Evolutionary conservation across 2,113 vertebrate species (phyloP), one percentile per base, ranked within the genome.

Genomic region (Pongo pygmaeus): DNA sequence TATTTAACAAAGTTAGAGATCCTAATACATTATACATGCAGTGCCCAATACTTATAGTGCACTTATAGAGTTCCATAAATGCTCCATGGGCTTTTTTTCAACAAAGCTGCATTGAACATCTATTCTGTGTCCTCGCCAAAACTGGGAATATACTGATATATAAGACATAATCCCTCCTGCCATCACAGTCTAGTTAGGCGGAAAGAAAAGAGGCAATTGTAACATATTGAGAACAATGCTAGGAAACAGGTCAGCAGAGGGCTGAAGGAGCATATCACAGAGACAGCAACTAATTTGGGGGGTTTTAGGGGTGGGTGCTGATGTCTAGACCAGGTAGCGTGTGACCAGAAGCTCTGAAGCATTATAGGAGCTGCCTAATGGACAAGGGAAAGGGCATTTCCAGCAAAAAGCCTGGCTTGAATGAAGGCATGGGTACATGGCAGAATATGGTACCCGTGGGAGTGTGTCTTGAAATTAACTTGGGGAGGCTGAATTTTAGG

Each of bases 261-360:
- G 18, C 12, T 81, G 23, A 70, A 13, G 84, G 95, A 90, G 27
- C 64, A 85, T 61, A 52, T 46, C 70, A 78, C 55, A 92, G 85
- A 94, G 75, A 32, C 8, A 52, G 61, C 40, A 75, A 52, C 55
- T 87, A 20, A 89, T 87, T 92, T 57, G 77, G 70, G 59, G 48
- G 0, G 2, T 79, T 50, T 30, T 12, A 10, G 2, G 27, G 25
- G 3, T 72, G 77, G 14, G 43, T 79, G 35, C 35, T 95, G 91
- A 84, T 0, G 1, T 84, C 57, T 91, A 85, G 50, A 78, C 57
- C 75, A 91, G 59, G 91, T 78, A 69, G 69, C 52, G 75, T 89
- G 93, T 89, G 81, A 97, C 78, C 52, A 32, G 81, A 94, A 89
- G 72, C 50, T 93, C 94, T 83, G 88, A 86, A 93, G 64, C 59